These are phyloP conservation scores for Cheirogaleus major DNA, from an alignment of 2,797 vertebrate species.

Conservation along the genomic window DNA sequence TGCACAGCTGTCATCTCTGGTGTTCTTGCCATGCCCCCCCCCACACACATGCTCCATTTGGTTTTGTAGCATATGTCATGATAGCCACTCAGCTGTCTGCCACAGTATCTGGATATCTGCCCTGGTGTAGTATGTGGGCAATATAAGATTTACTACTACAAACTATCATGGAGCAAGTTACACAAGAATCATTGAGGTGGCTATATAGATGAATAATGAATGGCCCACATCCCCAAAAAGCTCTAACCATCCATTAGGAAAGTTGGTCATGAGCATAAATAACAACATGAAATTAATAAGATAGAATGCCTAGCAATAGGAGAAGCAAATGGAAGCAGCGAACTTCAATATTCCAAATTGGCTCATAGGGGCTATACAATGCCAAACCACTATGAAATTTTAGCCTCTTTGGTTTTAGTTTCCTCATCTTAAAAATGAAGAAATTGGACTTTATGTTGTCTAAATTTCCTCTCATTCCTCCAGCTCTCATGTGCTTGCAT, in stretches of 20 bases:
- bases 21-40: background rate
- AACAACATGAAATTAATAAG: background rate
- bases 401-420: background rate
- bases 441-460: background rate
- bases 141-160: background rate
- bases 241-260: background rate
- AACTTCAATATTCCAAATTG: background rate
- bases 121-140: background rate
- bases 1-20: slow-evolving; percentile 29
- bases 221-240: background rate
- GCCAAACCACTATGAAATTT: background rate
- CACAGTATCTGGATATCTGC: background rate
- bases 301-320: background rate
- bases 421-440: background rate
- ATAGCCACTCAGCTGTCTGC: background rate
- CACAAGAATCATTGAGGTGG: background rate
- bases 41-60: slow-evolving; percentile 55
- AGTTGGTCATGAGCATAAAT: background rate
- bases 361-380: background rate
- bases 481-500: background rate
- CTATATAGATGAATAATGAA: background rate
- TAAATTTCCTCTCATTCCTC: background rate
- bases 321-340: background rate
- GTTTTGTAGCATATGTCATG: slow-evolving; percentile 50
- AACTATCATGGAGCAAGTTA: background rate